phyloP scores from a whole-genome alignment of 2,888 invertebrate species.

The Drosophila heteroneura region DNA sequence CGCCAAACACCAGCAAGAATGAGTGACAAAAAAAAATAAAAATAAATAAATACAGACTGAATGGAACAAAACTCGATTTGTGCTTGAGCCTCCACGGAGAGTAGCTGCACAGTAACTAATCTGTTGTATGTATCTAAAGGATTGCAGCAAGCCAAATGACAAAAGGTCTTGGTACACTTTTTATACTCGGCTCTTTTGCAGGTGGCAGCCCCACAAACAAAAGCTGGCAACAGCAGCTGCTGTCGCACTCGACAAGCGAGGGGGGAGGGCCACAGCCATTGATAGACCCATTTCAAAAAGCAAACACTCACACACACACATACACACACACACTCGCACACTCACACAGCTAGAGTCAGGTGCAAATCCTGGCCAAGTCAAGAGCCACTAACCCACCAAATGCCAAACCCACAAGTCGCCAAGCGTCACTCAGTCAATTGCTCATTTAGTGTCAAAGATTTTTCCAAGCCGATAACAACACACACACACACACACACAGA shows the following conservation, averaged over 20 bases:
- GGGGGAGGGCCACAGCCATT: conserved; percentile 30
- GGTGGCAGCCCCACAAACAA: conserved; percentile 36
- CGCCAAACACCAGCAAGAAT: conserved; percentile 46
- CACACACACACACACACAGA: conserved; percentile 36
- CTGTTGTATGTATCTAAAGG: conserved; percentile 84
- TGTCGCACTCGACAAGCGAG: conserved; percentile 1
- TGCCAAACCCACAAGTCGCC: conserved; percentile 32
- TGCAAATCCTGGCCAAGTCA: conserved; percentile 69
- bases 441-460: conserved; percentile 82
- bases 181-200: conserved; percentile 20
- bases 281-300: conserved; percentile 50
- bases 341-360: conserved; percentile 36
- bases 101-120: conserved; percentile 68
- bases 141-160: conserved; percentile 66
- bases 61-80: conserved; percentile 56
- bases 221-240: conserved; percentile 29
- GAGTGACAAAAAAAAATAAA: conserved; percentile 55
- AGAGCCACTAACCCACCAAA: conserved; percentile 36
- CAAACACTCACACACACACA: conserved; percentile 11
- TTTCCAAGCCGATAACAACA: conserved; percentile 67
- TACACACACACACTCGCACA: not conserved
- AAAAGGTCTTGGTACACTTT: conserved; percentile 56
- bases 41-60: not conserved
- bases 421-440: conserved; percentile 78
- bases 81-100: conserved; percentile 20